Conservation (phyloP, 2,888 invertebrate genomes). For the Caenorhabditis wallacei region DNA sequence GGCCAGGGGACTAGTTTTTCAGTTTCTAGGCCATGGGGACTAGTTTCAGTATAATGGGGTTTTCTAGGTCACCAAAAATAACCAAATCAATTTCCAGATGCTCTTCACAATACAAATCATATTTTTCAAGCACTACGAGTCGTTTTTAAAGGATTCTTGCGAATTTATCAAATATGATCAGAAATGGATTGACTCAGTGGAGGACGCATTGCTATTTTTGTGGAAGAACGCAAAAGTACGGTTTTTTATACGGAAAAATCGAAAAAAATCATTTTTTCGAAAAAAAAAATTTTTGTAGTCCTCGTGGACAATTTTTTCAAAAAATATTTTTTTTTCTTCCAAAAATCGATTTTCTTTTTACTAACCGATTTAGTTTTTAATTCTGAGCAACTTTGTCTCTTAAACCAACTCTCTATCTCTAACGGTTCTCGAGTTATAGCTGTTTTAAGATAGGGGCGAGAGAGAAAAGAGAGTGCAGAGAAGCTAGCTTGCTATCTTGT, state of each 20-base stretch:
- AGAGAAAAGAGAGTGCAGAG: too few relatives aligned
- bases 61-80: too few relatives aligned
- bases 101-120: not conserved
- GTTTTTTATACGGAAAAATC: not conserved
- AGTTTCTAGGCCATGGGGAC: not conserved
- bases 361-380: too few relatives aligned
- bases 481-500: too few relatives aligned
- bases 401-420: too few relatives aligned
- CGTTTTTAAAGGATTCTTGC: not conserved
- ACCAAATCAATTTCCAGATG: not conserved
- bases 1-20: not conserved
- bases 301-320: too few relatives aligned
- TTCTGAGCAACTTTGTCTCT: too few relatives aligned
- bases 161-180: not conserved
- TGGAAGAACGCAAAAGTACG: not conserved
- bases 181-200: not conserved
- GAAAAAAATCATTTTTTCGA: not conserved
- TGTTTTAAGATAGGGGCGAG: too few relatives aligned
- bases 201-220: not conserved
- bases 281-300: not conserved
- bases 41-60: too few relatives aligned
- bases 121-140: not conserved
- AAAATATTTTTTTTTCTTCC: too few relatives aligned
- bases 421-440: too few relatives aligned
- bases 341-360: too few relatives aligned